Base-by-base conservation (phyloP, 2,797 vertebrate genomes). In the Anguilla obscura region DNA sequence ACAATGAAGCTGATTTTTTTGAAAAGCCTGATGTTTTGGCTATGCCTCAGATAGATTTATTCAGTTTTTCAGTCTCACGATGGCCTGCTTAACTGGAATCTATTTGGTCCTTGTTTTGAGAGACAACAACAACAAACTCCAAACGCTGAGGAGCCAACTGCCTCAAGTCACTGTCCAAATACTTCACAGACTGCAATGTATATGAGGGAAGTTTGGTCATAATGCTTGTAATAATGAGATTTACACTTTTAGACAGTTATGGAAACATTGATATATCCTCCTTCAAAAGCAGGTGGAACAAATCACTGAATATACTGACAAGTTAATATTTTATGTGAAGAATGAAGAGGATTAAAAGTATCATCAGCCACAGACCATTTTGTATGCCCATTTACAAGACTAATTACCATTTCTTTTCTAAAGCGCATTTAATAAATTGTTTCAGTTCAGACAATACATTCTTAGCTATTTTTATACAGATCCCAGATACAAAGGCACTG, bases 221-320 rank as follows among this genome's bases (percentile, higher is more conserved):
- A 93, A 93, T 93, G 91, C 88, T 92, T 90, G 86, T 87, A 91
- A 91, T 87, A 90, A 88, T 90, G 91, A 91, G 89, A 93, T 90
- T 93, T 90, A 90, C 2, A 30, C 50, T 80, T 84, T 87, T 54
- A 86, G 89, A 63, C 54, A 84, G 88, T 92, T 89, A 88, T 80
- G 90, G 85, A 86, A 89, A 84, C 10, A 80, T 86, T 30, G 33
- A 87, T 74, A 87, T 69, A 56, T 60, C 79, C 88, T 45, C 90
- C 91, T 71, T 89, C 30, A 80, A 71, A 74, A 21, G 87, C 80
- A 16, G 80, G 45, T 89, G 71, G 33, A 45, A 89, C 24, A 45
- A 45, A 66, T 54, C 40, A 85, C 33, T 84, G 74, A 71, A 76
- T 88, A 89, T 63, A 85, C 48, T 86, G 89, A 91, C 90, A 50